Evolutionary conservation across 2,888 invertebrate genomes (phyloP).

Genomic region (Teleiodes luculella): DNA sequence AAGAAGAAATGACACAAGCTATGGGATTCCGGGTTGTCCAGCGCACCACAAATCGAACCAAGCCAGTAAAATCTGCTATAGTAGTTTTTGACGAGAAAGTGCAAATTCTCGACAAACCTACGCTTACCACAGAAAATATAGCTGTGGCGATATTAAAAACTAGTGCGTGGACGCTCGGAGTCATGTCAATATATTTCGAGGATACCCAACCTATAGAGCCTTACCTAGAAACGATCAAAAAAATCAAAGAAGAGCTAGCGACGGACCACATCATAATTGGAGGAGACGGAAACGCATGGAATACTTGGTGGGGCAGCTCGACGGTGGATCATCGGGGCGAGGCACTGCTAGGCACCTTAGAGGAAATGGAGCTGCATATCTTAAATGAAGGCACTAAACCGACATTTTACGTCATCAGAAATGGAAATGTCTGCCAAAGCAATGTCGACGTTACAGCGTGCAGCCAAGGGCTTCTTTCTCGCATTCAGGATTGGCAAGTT

Average conservation of each 20-base stretch:
- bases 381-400: background rate
- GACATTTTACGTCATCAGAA: constrained; percentile 6
- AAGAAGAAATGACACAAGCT: background rate
- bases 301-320: constrained; percentile 15
- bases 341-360: background rate
- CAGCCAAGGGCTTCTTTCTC: background rate
- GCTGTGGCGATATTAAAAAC: constrained; percentile 13
- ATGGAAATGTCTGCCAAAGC: background rate
- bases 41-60: background rate
- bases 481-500: constrained; percentile 4
- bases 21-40: constrained; percentile 11
- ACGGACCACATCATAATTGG: constrained; percentile 11
- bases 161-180: constrained; percentile 6
- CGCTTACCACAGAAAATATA: constrained; percentile 14
- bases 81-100: constrained; percentile 12
- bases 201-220: constrained; percentile 11
- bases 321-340: constrained; percentile 5
- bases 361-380: constrained; percentile 8
- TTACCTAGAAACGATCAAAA: background rate
- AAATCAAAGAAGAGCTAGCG: background rate
- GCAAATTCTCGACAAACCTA: constrained; percentile 5
- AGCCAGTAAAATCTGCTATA: constrained; percentile 14
- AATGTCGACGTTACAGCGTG: constrained; percentile 8
- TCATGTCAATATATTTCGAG: constrained; percentile 17
- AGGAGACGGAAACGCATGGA: constrained; percentile 20